Conservation (phyloP, 2,113 vertebrate species). For the Apus apus region DNA sequence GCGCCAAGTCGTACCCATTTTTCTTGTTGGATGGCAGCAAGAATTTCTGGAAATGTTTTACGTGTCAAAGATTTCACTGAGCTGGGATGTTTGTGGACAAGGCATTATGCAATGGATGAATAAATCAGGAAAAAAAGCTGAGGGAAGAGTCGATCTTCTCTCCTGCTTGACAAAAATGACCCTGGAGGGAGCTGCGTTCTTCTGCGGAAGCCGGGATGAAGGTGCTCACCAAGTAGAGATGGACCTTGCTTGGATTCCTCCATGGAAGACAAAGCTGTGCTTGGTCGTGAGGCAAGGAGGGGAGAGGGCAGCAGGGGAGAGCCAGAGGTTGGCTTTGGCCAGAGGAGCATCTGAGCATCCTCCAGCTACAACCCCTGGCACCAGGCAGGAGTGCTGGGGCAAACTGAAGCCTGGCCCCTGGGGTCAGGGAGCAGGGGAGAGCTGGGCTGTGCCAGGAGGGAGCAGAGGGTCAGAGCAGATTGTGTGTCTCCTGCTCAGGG, state of each 20-base stretch:
- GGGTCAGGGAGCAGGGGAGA: slow-evolving; percentile 25
- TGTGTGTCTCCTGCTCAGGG: not conserved
- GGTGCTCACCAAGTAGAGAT: fast-evolving
- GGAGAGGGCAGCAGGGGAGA: not conserved
- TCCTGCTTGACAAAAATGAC: not conserved
- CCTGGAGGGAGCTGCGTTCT: not conserved
- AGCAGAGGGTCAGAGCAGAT: slow-evolving; percentile 50
- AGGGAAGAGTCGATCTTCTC: not conserved
- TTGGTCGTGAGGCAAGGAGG: not conserved
- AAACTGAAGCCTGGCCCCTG: not conserved
- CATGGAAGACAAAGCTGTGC: fast-evolving
- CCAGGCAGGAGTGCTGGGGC: not conserved
- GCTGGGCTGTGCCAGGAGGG: not conserved
- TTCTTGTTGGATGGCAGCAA: slow-evolving; percentile 43
- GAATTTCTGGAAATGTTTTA: slow-evolving; percentile 47
- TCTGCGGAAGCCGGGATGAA: not conserved
- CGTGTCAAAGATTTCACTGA: slow-evolving; percentile 29
- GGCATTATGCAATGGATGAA: slow-evolving; percentile 19
- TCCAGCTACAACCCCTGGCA: not conserved
- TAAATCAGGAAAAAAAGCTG: slow-evolving; percentile 12
- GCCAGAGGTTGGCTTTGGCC: too few species aligned
- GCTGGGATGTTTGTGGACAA: slow-evolving; percentile 43
- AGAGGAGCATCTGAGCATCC: not conserved
- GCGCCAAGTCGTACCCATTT: not conserved
- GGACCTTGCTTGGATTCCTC: fast-evolving